Evolutionary conservation across 2,113 vertebrate genomes (phyloP).

Genomic region (Chionis minor): DNA sequence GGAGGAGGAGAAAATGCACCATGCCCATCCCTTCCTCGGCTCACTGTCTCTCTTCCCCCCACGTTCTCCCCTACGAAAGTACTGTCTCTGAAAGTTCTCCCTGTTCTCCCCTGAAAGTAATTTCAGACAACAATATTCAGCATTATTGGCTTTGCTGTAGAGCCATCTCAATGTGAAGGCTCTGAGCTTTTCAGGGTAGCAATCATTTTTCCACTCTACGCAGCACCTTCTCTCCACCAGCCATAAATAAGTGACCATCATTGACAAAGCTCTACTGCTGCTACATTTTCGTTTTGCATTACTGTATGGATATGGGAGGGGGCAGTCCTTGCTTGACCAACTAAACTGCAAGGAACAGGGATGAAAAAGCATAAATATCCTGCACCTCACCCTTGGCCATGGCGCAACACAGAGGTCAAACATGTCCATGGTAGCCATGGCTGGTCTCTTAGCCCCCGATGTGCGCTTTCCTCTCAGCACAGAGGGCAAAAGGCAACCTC

Average conservation of each 20-base stretch:
- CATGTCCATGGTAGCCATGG: fast-evolving
- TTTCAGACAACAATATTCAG: not conserved
- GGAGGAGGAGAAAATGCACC: not conserved
- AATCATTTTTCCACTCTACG: not conserved
- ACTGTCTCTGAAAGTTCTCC: too few relatives aligned
- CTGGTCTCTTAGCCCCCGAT: not conserved
- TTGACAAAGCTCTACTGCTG: not conserved
- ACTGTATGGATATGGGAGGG: fast-evolving
- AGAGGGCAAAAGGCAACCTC: not conserved
- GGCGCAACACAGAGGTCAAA: not conserved
- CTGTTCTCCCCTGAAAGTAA: too few relatives aligned
- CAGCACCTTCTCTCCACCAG: not conserved
- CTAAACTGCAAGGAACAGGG: not conserved
- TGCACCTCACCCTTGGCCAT: not conserved
- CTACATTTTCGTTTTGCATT: not conserved
- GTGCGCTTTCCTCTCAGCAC: not conserved
- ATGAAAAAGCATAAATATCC: not conserved
- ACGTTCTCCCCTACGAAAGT: not conserved
- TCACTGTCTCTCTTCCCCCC: not conserved
- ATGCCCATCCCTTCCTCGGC: not conserved
- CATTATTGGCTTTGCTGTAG: not conserved
- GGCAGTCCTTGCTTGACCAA: not conserved
- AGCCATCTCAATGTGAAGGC: not conserved
- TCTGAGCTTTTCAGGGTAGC: not conserved
- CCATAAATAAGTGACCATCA: not conserved